Conservation (phyloP, 2,888 invertebrate genomes). For the Volucella inflata region DNA sequence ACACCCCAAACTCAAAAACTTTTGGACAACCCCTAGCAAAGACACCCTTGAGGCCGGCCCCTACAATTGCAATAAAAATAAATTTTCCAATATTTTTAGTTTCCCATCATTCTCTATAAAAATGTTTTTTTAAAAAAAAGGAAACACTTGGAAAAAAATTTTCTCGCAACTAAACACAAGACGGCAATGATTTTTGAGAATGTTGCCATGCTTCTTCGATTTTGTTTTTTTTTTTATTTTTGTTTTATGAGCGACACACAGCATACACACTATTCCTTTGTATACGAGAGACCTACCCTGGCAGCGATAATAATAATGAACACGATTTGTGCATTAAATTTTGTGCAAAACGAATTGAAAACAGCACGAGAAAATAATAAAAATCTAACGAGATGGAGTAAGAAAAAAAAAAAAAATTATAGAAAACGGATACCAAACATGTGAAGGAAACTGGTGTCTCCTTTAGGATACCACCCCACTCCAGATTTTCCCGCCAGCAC, state of each 20-base stretch:
- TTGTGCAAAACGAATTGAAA: conserved; percentile 72
- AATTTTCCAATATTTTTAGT: conserved; percentile 70
- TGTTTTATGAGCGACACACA: conserved; percentile 43
- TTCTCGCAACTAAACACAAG: conserved; percentile 39
- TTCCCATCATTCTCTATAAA: conserved; percentile 53
- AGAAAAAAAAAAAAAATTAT: conserved; percentile 16
- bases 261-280: conserved; percentile 37
- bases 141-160: conserved; percentile 16
- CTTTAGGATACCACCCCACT: conserved; percentile 38
- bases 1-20: conserved; percentile 11
- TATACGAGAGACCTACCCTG: conserved; percentile 46
- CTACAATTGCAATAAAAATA: conserved; percentile 69
- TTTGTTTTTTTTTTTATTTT: conserved; percentile 52
- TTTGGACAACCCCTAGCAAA: conserved; percentile 12
- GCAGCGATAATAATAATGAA: conserved; percentile 75
- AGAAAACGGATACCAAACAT: conserved; percentile 56
- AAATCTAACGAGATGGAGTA: background rate
- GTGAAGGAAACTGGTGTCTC: conserved; percentile 61
- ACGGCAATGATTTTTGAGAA: conserved; percentile 63
- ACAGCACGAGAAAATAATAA: conserved; percentile 28
- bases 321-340: conserved; percentile 76
- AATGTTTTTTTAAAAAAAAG: conserved; percentile 33
- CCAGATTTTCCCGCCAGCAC: conserved; percentile 12
- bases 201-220: conserved; percentile 58
- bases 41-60: conserved; percentile 54